Evolutionary conservation across 1,140 invertebrate species (phyloP), one percentile per base, ranked within the genome.

Genomic region (Zaprionus inermis): DNA sequence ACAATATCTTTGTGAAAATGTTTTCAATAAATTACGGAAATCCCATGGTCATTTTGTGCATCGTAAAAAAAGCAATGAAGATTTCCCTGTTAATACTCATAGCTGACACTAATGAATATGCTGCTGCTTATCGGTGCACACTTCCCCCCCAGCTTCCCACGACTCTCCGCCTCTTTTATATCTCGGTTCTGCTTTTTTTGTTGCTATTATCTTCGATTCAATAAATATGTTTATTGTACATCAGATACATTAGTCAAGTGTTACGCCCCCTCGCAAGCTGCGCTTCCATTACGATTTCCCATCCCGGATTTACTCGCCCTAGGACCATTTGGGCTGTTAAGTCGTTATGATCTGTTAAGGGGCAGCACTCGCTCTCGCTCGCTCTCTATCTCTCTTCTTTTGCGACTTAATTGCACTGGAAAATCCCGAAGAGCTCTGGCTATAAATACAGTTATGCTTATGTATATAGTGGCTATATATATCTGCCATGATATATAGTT

Each of bases 321-420:
- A 49, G 20, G 44, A 61, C 28, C 44, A 20, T 51, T 56, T 49
- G 44, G 44, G 44, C 44, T 49, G 44, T 49, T 49, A 55, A 69
- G 71, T 69, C 60, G 57, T 61, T 56, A 69, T 73, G 34, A 61
- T 61, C 71, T 70, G 66, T 52, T 70, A 70, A 73, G 69, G 71
- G 65, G 9, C 36, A 51, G 24, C 24, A 5, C 24, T 28, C 24
- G 1, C 24, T 28, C 24, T 1, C 24, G 0, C 24, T 28, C 24
- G 3, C 24, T 28, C 24, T 28, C 24, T 28, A 3, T 1, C 3
- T 28, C 24, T 30, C 34, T 20, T 58, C 44, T 30, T 66, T 56
- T 73, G 38, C 68, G 34, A 59, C 49, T 61, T 69, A 69, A 67
- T 69, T 56, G 46, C 51, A 51, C 18, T 38, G n/a, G 36, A 49